Conservation (phyloP, 1,140 invertebrate genomes). For the Metaphire vulgaris region DNA sequence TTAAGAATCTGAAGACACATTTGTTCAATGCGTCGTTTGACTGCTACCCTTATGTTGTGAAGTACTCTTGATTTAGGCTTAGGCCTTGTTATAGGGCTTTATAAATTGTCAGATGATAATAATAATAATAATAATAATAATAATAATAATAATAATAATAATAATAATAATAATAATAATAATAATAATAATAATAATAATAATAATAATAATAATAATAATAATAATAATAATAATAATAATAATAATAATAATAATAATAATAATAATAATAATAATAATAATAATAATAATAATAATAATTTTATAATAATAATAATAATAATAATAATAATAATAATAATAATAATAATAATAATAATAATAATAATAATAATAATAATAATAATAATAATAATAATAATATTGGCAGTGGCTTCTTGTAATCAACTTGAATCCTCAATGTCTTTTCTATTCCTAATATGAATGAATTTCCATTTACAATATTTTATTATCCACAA, state of each 20-base stretch:
- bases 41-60: not conserved
- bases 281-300: slow-evolving; percentile 4
- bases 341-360: slow-evolving; percentile 4
- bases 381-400: slow-evolving; percentile 4
- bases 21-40: not conserved
- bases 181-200: slow-evolving; percentile 4
- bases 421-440: not conserved
- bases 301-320: not conserved
- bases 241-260: slow-evolving; percentile 4
- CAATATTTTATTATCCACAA: not conserved
- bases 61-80: too few species aligned
- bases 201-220: slow-evolving; percentile 4
- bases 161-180: slow-evolving; percentile 1
- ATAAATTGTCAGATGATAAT: not conserved
- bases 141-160: not conserved
- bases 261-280: slow-evolving; percentile 4
- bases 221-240: slow-evolving; percentile 4
- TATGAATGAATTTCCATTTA: not conserved
- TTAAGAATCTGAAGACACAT: not conserved
- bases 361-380: slow-evolving; percentile 4
- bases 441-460: not conserved
- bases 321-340: slow-evolving; percentile 4
- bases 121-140: not conserved
- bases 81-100: not conserved
- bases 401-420: not conserved